phyloP scores from a whole-genome alignment of 2,797 vertebrate species.

The Diglossa cyanea region DNA sequence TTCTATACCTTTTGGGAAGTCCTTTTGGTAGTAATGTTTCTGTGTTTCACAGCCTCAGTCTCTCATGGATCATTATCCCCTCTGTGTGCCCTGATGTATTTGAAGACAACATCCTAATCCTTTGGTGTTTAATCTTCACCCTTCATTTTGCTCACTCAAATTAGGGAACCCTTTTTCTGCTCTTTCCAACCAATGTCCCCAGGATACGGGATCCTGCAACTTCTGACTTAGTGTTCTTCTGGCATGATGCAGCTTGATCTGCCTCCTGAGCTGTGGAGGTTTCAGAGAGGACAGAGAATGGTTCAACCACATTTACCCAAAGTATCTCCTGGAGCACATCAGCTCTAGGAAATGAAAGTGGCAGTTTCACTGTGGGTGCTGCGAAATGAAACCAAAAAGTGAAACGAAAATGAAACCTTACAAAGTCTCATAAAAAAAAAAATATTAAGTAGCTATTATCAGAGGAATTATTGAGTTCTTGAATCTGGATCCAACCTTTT shows the following conservation, averaged over 20 bases:
- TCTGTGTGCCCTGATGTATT: not conserved
- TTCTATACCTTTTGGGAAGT: not conserved
- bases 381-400: not conserved
- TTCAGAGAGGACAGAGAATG: not conserved
- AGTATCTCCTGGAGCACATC: not conserved
- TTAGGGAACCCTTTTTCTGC: not conserved
- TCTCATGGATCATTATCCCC: not conserved
- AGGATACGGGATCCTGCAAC: not conserved
- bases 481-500: not conserved
- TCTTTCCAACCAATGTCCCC: not conserved
- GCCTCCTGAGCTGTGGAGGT: not conserved
- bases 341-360: not conserved
- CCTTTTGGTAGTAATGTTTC: not conserved
- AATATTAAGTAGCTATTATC: not conserved
- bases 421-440: rapidly evolving
- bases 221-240: not conserved
- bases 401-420: not conserved
- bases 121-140: not conserved
- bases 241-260: not conserved
- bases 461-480: not conserved
- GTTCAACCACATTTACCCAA: not conserved
- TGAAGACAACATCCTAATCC: not conserved
- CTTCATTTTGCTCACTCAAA: not conserved
- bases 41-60: not conserved
- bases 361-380: not conserved